Percentiles rank a stretch among this genome's conserved stretches.
Evolutionary conservation across 2,888 invertebrate species (phyloP).

Genomic region (Priapulus caudatus): DNA sequence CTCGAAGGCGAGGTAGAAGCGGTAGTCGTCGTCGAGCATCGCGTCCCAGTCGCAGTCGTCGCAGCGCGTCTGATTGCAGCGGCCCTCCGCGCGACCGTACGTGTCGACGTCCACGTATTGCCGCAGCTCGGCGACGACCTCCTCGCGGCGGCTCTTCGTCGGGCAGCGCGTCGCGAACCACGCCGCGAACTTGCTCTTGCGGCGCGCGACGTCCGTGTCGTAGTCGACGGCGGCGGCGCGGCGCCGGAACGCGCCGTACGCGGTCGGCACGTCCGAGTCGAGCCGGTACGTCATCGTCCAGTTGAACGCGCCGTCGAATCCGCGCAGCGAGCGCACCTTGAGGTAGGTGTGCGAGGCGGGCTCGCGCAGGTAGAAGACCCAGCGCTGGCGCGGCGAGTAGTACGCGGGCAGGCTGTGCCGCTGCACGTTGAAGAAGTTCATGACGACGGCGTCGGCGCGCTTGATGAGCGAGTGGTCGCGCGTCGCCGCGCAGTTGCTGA

Average conservation of each 20-base stretch:
- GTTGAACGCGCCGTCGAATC: constrained; percentile 4
- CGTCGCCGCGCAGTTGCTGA: constrained; percentile 5
- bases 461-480: neutral
- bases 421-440: constrained; percentile 5
- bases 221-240: constrained; percentile 5
- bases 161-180: constrained; percentile 9
- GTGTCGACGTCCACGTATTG: constrained; percentile 6
- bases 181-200: constrained; percentile 2
- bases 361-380: constrained; percentile 7
- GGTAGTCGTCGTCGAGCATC: constrained; percentile 4
- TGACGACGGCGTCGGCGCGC: constrained; percentile 8
- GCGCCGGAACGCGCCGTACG: constrained; percentile 2
- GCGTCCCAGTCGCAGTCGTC: constrained; percentile 6
- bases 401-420: neutral
- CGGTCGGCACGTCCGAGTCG: constrained; percentile 8
- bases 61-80: neutral
- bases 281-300: constrained; percentile 10
- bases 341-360: constrained; percentile 5
- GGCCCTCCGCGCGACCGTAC: neutral
- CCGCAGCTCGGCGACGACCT: constrained; percentile 6
- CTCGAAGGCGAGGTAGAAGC: constrained; percentile 9
- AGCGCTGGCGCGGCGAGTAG: constrained; percentile 7
- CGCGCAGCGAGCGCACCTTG: neutral
- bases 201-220: neutral
- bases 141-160: constrained; percentile 6